Conservation (phyloP, 2,888 invertebrate genomes). For the Willowsia nigromaculata region DNA sequence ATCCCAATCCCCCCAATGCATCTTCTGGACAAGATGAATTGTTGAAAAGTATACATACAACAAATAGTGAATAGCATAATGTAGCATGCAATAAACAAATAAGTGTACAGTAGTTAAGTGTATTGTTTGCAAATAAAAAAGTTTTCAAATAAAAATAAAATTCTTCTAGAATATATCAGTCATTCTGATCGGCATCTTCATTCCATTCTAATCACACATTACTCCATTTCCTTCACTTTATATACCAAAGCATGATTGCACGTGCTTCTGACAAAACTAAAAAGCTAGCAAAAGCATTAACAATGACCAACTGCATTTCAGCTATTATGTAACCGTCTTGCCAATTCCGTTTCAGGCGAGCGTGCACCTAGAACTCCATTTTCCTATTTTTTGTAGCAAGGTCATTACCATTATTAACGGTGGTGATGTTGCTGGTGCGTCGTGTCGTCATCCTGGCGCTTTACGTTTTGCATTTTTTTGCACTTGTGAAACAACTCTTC, state of each 20-base stretch:
- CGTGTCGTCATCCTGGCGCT: not conserved
- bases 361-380: slow-evolving; percentile 21
- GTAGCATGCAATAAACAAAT: not conserved
- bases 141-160: too few relatives aligned
- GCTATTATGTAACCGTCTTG: not conserved
- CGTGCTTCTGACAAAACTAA: not conserved
- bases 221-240: not conserved
- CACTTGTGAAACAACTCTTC: not conserved
- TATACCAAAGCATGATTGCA: not conserved
- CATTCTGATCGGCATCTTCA: too few relatives aligned
- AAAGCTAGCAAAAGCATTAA: not conserved
- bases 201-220: too few relatives aligned
- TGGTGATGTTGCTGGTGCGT: not conserved
- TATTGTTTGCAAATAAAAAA: too few relatives aligned
- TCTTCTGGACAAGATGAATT: not conserved
- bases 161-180: too few relatives aligned
- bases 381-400: slow-evolving; percentile 17
- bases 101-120: too few relatives aligned
- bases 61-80: too few relatives aligned
- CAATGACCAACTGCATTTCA: not conserved
- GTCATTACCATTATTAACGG: slow-evolving; percentile 20
- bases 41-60: not conserved
- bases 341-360: slow-evolving; percentile 33
- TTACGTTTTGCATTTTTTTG: not conserved
- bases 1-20: not conserved